Evolutionary conservation across 2,888 invertebrate species (phyloP), one percentile per base, ranked within the genome.

Genomic region (Nematopogon swammerdamellus): DNA sequence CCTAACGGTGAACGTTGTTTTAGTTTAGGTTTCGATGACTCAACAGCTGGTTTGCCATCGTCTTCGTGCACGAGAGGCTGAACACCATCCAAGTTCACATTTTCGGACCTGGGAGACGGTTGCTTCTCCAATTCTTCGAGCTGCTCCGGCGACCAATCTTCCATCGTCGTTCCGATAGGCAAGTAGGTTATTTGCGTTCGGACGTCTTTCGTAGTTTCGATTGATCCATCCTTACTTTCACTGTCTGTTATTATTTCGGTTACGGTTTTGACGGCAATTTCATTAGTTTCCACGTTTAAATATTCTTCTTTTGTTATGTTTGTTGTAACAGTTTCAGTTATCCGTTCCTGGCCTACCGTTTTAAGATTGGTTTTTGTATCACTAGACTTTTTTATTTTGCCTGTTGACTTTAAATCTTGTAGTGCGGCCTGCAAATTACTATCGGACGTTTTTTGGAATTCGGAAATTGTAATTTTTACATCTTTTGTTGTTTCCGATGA

Each of bases 401-500:
- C 80, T 2, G 80, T 80, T 1, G 68, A 55, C 25, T 59, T 60
- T 19, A 62, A 68, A 54, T 69, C 81, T 68, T 65, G 71, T 59
- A 76, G 63, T 50, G 68, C 81, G 56, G 64, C 81, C 68, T 72
- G 80, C 63, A 66, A 62, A 55, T 76, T 69, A 59, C 67, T 72
- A 48, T 77, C 70, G 17, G 76, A 71, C 16, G 76, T 74, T 57
- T 73, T 74, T 58, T 80, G 80, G 53, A 68, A 73, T 60, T 80
- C 80, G 0, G 80, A 80, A 52, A 80, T 71, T 2, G 80, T 80
- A 45, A 80, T 75, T 64, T 80, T 80, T 1, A 79, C 73, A 54
- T 80, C 80, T 65, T 76, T 80, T 1, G 79, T 80, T 3, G 80
- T 80, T 63, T 83, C 82, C 47, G 81, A 76, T 3, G 83, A 81